Evolutionary conservation across 2,797 vertebrate species (phyloP).

Genomic region (Xenentodon cancila): DNA sequence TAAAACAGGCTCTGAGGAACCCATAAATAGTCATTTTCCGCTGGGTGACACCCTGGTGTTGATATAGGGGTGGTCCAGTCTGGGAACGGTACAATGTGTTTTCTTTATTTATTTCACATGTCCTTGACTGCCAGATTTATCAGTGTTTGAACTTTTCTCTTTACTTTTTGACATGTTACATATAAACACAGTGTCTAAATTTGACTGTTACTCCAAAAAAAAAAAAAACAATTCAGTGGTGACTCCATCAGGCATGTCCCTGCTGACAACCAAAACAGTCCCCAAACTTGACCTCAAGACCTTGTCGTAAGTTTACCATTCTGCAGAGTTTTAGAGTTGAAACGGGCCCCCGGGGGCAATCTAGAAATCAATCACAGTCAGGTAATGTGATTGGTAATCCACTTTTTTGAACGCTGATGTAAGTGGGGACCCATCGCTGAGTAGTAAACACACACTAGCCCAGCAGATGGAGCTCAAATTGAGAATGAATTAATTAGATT

Average conservation of each 20-base stretch:
- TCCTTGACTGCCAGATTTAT: no score
- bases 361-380: slow-evolving; percentile 13
- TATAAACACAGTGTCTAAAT: slow-evolving; percentile 53
- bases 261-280: slow-evolving; percentile 46
- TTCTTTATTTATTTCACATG: no score
- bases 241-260: slow-evolving; percentile 11
- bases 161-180: slow-evolving; percentile 28
- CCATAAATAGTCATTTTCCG: no score
- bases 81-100: no score
- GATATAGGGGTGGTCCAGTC: no score
- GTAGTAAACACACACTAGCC: slow-evolving; percentile 45
- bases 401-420: slow-evolving; percentile 29
- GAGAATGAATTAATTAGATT: slow-evolving; percentile 20
- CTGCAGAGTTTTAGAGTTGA: slow-evolving; percentile 21
- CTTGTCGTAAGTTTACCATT: slow-evolving; percentile 35
- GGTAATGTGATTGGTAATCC: slow-evolving; percentile 12
- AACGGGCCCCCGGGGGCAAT: slow-evolving; percentile 13
- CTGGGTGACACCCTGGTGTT: no score
- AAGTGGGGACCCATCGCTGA: slow-evolving; percentile 21
- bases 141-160: no score
- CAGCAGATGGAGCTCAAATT: slow-evolving; percentile 16
- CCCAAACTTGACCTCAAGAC: slow-evolving; percentile 41
- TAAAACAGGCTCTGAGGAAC: no score
- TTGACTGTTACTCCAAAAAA: slow-evolving; percentile 21
- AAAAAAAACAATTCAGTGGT: slow-evolving; percentile 15